phyloP scores from a whole-genome alignment of 2,888 invertebrate species.

The Dioctria rufipes region DNA sequence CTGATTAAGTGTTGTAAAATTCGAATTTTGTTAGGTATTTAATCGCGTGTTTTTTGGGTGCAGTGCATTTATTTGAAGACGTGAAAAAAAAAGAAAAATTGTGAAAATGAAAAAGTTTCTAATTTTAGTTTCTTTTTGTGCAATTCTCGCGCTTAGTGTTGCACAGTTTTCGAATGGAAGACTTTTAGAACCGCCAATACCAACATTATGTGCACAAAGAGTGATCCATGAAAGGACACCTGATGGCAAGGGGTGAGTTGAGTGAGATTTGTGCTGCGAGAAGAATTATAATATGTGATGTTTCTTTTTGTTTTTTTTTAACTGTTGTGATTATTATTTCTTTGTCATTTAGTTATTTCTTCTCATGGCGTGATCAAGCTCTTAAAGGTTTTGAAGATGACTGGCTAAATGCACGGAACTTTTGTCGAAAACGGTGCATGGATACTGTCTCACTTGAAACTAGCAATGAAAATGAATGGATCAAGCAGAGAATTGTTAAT shows the following conservation, averaged over 20 bases:
- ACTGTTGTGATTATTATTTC: too few relatives aligned
- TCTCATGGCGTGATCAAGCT: conserved; percentile 87
- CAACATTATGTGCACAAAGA: conserved; percentile 82
- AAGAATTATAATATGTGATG: background rate
- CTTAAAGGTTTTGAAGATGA: conserved; percentile 84
- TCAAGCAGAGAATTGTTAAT: conserved; percentile 83
- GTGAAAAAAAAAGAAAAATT: background rate
- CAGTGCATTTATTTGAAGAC: background rate
- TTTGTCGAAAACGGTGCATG: conserved; percentile 91
- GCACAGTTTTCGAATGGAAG: conserved; percentile 85
- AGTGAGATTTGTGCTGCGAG: background rate
- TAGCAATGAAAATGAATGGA: conserved; percentile 89
- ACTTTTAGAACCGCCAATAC: conserved; percentile 84
- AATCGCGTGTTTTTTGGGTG: conserved; percentile 1
- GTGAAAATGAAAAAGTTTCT: conserved; percentile 39
- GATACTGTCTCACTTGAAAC: conserved; percentile 90
- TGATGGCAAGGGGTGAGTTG: conserved; percentile 77
- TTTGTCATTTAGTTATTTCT: conserved; percentile 81
- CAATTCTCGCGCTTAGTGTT: conserved; percentile 58
- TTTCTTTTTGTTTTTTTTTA: too few relatives aligned
- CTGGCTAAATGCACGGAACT: conserved; percentile 89
- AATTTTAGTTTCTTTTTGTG: conserved; percentile 10
- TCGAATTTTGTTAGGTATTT: background rate
- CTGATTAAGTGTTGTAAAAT: conserved; percentile 13
- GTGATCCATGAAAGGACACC: conserved; percentile 80